Evolutionary conservation across 2,797 vertebrate species (phyloP).

Genomic region (Enteromius trimaculatus): DNA sequence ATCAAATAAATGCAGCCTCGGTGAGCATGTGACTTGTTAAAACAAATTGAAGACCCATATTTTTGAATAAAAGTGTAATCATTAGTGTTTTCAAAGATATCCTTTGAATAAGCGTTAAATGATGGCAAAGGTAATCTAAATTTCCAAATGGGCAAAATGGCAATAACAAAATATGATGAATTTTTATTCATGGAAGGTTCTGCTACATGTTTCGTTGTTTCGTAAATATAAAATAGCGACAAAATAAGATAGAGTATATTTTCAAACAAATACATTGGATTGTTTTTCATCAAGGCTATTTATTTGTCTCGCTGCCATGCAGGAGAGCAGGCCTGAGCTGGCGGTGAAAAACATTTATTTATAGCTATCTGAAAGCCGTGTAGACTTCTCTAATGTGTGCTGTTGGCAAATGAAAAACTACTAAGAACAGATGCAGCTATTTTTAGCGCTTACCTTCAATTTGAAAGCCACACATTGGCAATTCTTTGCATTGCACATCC

Average conservation of each 20-base stretch:
- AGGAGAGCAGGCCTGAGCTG: conserved; percentile 54
- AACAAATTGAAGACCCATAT: neutral
- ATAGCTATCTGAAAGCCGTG: conserved; percentile 74
- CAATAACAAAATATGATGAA: neutral
- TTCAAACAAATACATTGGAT: conserved; percentile 63
- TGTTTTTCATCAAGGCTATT: conserved; percentile 77
- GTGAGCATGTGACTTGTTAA: neutral
- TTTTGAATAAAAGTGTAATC: neutral
- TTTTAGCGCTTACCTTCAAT: conserved; percentile 71
- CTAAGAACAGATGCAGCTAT: conserved; percentile 66
- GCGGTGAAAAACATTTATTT: conserved; percentile 77
- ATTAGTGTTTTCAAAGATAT: neutral
- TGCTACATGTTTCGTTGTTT: conserved; percentile 50
- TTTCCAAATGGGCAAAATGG: neutral
- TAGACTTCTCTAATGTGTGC: conserved; percentile 69
- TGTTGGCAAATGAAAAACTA: conserved; percentile 67
- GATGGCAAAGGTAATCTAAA: neutral
- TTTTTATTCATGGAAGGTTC: conserved; percentile 62
- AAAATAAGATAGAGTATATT: neutral
- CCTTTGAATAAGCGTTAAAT: neutral
- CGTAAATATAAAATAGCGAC: conserved; percentile 59
- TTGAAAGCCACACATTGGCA: conserved; percentile 64
- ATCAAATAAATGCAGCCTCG: neutral
- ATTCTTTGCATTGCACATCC: conserved; percentile 54
- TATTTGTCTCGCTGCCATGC: conserved; percentile 62